A percentile compares a stretch with the other conserved stretches of the same genome.
Evolutionary conservation across 2,888 invertebrate species (phyloP).

Genomic region (Oxystoma pomonae): DNA sequence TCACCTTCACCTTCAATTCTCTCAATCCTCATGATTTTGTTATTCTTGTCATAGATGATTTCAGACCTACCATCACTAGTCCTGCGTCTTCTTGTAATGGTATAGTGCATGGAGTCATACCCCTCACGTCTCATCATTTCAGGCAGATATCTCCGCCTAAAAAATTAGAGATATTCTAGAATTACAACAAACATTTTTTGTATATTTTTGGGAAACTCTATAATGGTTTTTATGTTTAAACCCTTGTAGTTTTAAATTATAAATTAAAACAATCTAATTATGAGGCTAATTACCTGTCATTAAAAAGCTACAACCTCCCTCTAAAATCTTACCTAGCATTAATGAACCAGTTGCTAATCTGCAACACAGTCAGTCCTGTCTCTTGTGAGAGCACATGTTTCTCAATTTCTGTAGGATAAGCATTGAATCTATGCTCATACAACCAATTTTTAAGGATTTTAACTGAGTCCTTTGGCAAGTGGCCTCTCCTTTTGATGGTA

Average conservation of each 20-base stretch:
- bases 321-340: conserved; percentile 36
- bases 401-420: conserved; percentile 47
- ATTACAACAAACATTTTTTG: no score
- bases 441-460: conserved; percentile 46
- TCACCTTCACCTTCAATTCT: conserved; percentile 37
- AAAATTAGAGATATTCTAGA: no score
- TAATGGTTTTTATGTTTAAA: no score
- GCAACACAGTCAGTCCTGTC: conserved; percentile 45
- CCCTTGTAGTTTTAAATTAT: no score
- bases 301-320: no score
- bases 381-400: conserved; percentile 45
- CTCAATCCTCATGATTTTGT: conserved; percentile 37
- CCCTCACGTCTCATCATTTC: conserved; percentile 48
- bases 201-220: no score
- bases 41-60: conserved; percentile 35
- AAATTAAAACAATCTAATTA: no score
- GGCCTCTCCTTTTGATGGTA: conserved; percentile 41
- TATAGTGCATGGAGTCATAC: conserved; percentile 46
- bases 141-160: conserved; percentile 43
- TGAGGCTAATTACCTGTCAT: no score
- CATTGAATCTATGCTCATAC: conserved; percentile 47
- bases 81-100: conserved; percentile 43
- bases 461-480: conserved; percentile 45
- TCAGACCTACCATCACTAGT: conserved; percentile 26
- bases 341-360: conserved; percentile 49